Conservation (phyloP, 2,113 vertebrate species). For the Brachionichthys hirsutus region DNA sequence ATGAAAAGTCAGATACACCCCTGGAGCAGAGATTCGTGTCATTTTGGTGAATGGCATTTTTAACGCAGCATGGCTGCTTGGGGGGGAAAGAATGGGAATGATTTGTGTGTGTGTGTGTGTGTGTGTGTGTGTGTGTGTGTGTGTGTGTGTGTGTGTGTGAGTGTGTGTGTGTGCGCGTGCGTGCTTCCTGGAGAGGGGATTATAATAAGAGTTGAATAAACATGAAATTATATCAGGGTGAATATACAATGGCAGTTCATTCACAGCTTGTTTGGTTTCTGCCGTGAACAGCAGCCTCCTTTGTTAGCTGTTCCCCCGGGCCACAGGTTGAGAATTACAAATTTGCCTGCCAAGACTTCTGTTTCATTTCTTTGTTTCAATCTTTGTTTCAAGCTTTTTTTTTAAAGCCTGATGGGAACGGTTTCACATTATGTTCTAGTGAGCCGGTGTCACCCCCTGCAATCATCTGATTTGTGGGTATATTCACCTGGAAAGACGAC, state of each 20-base stretch:
- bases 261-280: slow-evolving; percentile 32
- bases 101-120: neutral
- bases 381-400: slow-evolving; percentile 11
- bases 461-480: slow-evolving; percentile 1
- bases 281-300: slow-evolving; percentile 61
- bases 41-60: slow-evolving; percentile 6
- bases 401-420: slow-evolving; percentile 3
- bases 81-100: neutral
- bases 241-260: slow-evolving; percentile 37
- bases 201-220: slow-evolving; percentile 62
- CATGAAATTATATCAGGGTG: slow-evolving; percentile 51
- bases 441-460: neutral
- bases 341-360: slow-evolving; percentile 31
- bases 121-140: slow-evolving; percentile 6
- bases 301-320: slow-evolving; percentile 51
- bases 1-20: slow-evolving; percentile 18
- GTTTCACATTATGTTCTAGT: neutral
- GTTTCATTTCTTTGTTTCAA: slow-evolving; percentile 43
- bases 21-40: slow-evolving; percentile 15
- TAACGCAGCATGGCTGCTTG: neutral
- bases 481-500: slow-evolving; percentile 27
- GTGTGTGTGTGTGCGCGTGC: slow-evolving; percentile 1
- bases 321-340: slow-evolving; percentile 35
- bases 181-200: slow-evolving; percentile 42
- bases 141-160: neutral